phyloP scores from a whole-genome alignment of 2,113 vertebrate species.

The Pygoscelis antarcticus region DNA sequence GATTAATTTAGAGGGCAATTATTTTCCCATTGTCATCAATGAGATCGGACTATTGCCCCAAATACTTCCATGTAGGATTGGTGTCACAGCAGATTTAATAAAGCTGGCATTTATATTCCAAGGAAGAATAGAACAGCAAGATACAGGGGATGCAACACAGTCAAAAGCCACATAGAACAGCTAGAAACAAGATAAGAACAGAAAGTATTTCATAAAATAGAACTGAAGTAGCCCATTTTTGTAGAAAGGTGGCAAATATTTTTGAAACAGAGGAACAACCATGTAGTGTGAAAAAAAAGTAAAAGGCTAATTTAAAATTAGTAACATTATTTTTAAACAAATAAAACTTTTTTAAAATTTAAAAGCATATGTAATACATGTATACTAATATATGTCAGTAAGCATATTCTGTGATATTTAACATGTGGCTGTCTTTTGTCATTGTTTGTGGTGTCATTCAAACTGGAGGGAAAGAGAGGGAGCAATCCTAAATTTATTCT shows the following conservation, averaged over 20 bases:
- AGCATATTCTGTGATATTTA: background rate
- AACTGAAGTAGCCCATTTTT: background rate
- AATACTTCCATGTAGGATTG: background rate
- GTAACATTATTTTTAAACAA: background rate
- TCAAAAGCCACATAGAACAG: background rate
- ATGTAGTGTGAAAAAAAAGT: background rate
- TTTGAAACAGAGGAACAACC: background rate
- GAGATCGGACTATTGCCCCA: background rate
- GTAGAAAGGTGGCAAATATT: background rate
- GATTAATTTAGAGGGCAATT: background rate
- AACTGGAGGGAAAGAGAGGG: background rate
- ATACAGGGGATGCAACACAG: background rate
- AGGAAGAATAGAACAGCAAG: slow-evolving; percentile 24
- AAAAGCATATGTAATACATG: background rate
- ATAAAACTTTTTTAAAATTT: background rate
- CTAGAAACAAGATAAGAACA: background rate
- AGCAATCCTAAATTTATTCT: background rate
- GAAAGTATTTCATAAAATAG: background rate
- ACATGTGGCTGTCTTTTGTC: background rate
- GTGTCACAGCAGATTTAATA: background rate
- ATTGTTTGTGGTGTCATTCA: background rate
- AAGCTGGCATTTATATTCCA: background rate
- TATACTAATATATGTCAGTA: background rate
- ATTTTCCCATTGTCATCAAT: background rate
- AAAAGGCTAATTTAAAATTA: background rate